Conservation (phyloP, 2,797 vertebrate species). For the Ciconia nigra region DNA sequence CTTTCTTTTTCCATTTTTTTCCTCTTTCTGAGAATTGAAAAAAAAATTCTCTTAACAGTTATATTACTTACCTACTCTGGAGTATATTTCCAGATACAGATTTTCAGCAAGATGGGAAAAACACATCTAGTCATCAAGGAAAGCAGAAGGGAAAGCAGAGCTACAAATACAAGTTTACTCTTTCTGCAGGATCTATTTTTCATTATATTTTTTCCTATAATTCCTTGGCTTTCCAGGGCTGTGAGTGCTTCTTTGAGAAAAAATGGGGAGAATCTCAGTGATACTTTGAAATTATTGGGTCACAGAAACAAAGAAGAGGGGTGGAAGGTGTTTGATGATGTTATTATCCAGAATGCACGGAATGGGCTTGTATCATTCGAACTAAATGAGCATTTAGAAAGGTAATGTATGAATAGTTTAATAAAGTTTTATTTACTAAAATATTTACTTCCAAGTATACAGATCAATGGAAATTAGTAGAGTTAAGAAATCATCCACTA, state of each 20-base stretch:
- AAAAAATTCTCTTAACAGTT: not conserved
- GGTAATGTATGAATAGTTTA: constrained; percentile 69
- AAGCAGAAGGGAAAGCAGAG: not conserved
- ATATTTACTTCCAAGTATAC: not conserved
- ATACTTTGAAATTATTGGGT: constrained; percentile 79
- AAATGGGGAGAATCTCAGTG: constrained; percentile 61
- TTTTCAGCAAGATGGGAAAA: not conserved
- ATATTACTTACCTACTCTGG: not conserved
- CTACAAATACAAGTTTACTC: not conserved
- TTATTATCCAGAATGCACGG: constrained; percentile 73
- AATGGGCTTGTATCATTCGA: constrained; percentile 87
- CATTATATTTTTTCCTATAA: not conserved
- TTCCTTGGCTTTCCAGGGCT: constrained; percentile 61
- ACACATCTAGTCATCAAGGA: not conserved
- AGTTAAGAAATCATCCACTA: not conserved
- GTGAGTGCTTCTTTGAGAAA: constrained; percentile 71
- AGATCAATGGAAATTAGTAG: not conserved
- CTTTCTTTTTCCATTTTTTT: not conserved
- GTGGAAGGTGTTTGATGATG: constrained; percentile 82
- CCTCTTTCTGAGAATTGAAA: not conserved
- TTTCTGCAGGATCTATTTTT: not conserved
- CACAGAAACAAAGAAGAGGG: constrained; percentile 73
- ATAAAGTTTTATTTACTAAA: not conserved
- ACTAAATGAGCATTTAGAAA: constrained; percentile 80
- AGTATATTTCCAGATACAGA: not conserved